Percentiles rank a stretch among this genome's conserved stretches.
Conservation (phyloP, 2,113 vertebrate genomes). For the Pipa parva region DNA sequence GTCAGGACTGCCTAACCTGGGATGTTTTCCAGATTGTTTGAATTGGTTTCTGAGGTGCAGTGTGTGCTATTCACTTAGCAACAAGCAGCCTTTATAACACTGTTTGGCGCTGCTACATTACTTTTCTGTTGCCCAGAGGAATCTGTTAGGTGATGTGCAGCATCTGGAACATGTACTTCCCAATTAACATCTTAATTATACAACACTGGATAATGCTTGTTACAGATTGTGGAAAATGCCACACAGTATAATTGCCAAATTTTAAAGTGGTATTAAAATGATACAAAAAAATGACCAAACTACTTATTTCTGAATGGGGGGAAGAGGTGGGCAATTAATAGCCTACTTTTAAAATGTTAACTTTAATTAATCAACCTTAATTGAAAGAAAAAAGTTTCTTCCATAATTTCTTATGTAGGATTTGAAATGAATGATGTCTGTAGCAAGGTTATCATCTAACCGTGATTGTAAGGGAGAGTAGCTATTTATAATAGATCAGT, state of each 20-base stretch:
- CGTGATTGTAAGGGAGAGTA: no score
- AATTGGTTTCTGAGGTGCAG: slow-evolving; percentile 54
- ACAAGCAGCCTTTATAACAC: slow-evolving; percentile 48
- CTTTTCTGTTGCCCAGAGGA: slow-evolving; percentile 59
- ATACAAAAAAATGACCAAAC: no score
- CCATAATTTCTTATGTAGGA: no score
- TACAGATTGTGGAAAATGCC: slow-evolving; percentile 13
- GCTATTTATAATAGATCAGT: no score
- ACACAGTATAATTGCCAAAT: not conserved
- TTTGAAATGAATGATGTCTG: no score
- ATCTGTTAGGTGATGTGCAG: slow-evolving; percentile 54
- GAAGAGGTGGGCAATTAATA: no score
- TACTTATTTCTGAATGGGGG: no score
- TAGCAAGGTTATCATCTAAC: no score
- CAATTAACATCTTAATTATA: slow-evolving; percentile 68
- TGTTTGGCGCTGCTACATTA: slow-evolving; percentile 56
- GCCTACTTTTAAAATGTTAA: no score
- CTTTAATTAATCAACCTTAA: no score
- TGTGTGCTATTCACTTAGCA: slow-evolving; percentile 34
- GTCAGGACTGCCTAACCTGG: slow-evolving; percentile 39
- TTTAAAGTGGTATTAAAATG: no score
- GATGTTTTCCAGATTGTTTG: slow-evolving; percentile 49
- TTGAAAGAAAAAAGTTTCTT: no score
- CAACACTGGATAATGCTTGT: slow-evolving; percentile 55
- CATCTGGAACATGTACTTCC: slow-evolving; percentile 70